Base-by-base conservation (phyloP, 1,140 invertebrate genomes). In the Euura saliciscinereae region DNA sequence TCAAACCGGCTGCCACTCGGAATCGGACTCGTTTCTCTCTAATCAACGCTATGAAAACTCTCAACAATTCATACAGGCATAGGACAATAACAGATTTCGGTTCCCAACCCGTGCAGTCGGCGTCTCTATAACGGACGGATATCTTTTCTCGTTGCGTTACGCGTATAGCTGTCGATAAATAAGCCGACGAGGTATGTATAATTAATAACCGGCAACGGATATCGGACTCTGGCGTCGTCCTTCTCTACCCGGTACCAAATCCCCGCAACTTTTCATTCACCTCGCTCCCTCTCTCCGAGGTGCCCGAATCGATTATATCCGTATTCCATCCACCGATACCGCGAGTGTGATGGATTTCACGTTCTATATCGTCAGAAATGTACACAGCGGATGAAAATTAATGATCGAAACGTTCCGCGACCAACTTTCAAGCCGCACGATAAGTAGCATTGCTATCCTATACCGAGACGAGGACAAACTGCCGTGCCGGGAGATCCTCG, bases 341-440 rank as follows among this genome's bases (percentile, higher is more conserved):
- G 42, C 45, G 13, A 73, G 66, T 71, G 42, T 76, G 77, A 80
- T 81, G 73, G 75, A 81, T 80, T 65, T 76, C 67, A 65, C 46
- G 69, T 71, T 73, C 74, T 72, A 45, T 69, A 69, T 70, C 64
- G 71, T 44, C 68, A 67, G 74, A 77, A 80, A 74, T 69, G 71
- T 11, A 44, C 1, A 28, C 28, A 10, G 73, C 59, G 13, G 76
- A 80, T 79, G 75, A 73, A 74, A 79, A 81, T 82, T 82, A 81
- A 82, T 81, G 78, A 80, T 75, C 68, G 45, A 44, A 74, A 71
- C 76, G 66, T 69, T 72, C 72, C 74, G 8, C 28, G 66, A 44
- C 65, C 73, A 76, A 77, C 76, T 59, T 59, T 59, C 51, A n/a
- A 59, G 51, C 51, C 51, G n/a, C 8, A 64, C 59, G 59, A 13